Base-by-base conservation (phyloP, 2,888 invertebrate species). In the Drosophila cyrtoloma region DNA sequence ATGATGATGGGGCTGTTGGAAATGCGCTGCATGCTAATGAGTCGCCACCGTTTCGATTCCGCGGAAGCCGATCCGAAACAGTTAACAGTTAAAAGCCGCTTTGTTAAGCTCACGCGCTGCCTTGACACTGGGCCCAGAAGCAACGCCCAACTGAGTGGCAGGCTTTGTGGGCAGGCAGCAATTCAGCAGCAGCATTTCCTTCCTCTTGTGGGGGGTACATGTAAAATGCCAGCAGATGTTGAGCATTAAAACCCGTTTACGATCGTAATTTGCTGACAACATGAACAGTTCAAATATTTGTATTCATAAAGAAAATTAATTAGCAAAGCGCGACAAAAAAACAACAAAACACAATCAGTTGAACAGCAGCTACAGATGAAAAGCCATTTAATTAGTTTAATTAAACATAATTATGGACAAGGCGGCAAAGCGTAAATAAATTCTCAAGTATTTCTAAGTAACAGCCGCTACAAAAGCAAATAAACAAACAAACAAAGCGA, bases 361-460 rank as follows among this genome's bases (percentile, higher is more conserved):
- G 37, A 28, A 53, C 67, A 66, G 44, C 58, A 78, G 44, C 30
- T 12, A 65, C 47, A 70, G 58, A 72, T 68, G 72, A 72, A 84
- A 79, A 81, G 69, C 84, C 68, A 71, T 79, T 84, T 89, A 86
- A 86, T 89, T 84, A 82, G 89, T 86, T 81, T 73, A 82, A 89
- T 84, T 86, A 77, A 86, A 81, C 86, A 86, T 87, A 87, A 87
- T 89, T 89, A 88, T 76, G 70, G 39, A 71, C 67, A 65, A 76
- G 79, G 69, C 65, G 64, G 63, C 68, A 47, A 68, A 44, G 26
- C 22, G 71, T 68, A 71, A 74, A 76, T 72, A 82, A 61, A 51
- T 42, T 33, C 59, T 39, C 35, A 62, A 73, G 60, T 59, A 35
- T 66, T 72, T 50, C n/a, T 50, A 74, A 72, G 59, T 57, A 64